phyloP scores from a whole-genome alignment of 2,113 vertebrate species.

The Oryzias celebensis region DNA sequence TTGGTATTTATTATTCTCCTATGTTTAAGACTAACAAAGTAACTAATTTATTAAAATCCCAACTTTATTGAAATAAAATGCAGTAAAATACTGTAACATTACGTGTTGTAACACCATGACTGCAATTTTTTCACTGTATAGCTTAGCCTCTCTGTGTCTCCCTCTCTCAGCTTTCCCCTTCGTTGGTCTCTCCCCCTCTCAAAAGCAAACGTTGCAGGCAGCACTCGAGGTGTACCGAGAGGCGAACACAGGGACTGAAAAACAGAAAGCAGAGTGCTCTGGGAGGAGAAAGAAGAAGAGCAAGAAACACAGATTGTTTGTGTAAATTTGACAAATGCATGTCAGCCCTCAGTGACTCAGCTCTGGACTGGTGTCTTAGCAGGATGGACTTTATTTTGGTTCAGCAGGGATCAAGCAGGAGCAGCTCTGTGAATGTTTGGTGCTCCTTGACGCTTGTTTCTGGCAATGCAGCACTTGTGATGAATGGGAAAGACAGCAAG shows the following conservation, averaged over 20 bases:
- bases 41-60: background rate
- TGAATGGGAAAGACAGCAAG: constrained; percentile 32
- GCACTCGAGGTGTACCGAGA: constrained; percentile 30
- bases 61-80: background rate
- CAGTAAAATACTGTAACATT: background rate
- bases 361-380: constrained; percentile 28
- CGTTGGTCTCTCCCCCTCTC: constrained; percentile 44
- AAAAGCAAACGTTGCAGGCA: constrained; percentile 47
- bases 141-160: constrained; percentile 1
- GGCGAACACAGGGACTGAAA: constrained; percentile 30
- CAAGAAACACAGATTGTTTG: constrained; percentile 22
- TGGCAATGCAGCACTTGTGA: constrained; percentile 25
- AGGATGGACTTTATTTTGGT: constrained; percentile 52
- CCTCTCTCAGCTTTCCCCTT: constrained; percentile 15
- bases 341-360: constrained; percentile 41
- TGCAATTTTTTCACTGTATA: constrained; percentile 3
- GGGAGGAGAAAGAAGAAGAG: background rate
- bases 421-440: constrained; percentile 23
- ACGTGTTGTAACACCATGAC: background rate
- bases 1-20: too few species aligned
- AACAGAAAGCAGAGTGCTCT: constrained; percentile 18
- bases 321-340: constrained; percentile 33
- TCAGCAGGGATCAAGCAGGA: constrained; percentile 7
- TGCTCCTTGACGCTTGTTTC: constrained; percentile 53
- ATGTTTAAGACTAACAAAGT: too few species aligned